phyloP scores from a whole-genome alignment of 2,113 vertebrate genomes.

The Trogon surrucura region DNA sequence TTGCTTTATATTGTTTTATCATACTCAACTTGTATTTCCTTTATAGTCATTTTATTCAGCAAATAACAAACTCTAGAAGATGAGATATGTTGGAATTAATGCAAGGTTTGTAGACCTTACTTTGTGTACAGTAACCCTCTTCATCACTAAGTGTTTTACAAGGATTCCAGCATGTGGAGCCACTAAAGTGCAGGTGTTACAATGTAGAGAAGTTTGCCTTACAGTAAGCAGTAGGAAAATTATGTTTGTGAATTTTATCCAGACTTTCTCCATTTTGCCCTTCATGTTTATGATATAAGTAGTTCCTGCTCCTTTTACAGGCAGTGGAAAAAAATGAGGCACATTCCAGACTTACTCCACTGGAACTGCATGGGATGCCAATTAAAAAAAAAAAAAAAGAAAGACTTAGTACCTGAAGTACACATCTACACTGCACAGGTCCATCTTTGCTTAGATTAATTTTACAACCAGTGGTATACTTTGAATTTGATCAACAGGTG shows the following conservation, averaged over 20 bases:
- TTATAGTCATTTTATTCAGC: conserved; percentile 17
- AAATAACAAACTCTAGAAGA: neutral
- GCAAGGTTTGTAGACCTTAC: neutral
- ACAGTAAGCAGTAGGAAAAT: neutral
- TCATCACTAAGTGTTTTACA: neutral
- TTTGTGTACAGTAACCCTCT: neutral
- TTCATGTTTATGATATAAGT: neutral
- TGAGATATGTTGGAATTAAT: neutral
- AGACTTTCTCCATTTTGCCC: neutral
- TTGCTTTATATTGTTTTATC: conserved; percentile 32
- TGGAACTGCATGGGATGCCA: neutral
- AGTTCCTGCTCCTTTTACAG: neutral
- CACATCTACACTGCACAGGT: neutral
- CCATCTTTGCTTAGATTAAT: neutral
- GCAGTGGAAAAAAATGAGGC: neutral
- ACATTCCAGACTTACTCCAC: neutral
- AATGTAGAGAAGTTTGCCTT: neutral
- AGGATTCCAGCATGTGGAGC: neutral
- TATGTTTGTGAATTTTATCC: neutral
- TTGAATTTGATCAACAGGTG: neutral
- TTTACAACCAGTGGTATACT: neutral
- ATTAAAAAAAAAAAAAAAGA: neutral
- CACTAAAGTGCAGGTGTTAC: neutral
- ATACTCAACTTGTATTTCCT: conserved; percentile 25
- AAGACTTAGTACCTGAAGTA: neutral